These are phyloP conservation scores for Acanthosepion esculentum DNA, from an alignment of 2,888 invertebrate species.

Conservation along the genomic window DNA sequence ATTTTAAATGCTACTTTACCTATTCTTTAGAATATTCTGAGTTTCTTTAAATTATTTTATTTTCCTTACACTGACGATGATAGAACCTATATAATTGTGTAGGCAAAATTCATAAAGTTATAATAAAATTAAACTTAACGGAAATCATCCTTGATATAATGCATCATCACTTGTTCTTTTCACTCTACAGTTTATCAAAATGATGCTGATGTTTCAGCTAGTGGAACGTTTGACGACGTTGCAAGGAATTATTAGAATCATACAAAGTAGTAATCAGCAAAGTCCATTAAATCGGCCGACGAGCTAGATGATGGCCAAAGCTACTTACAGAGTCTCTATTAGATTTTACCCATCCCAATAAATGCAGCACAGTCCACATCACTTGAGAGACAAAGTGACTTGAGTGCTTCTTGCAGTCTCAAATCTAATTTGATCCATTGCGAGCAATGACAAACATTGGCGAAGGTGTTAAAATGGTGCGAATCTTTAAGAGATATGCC, in stretches of 20 bases:
- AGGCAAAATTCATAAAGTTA: too few species aligned
- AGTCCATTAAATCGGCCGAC: not conserved
- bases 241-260: not conserved
- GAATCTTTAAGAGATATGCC: not conserved
- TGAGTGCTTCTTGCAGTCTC: slow-evolving; percentile 6
- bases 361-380: not conserved
- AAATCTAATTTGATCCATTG: not conserved
- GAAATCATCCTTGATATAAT: too few species aligned
- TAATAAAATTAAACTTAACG: too few species aligned
- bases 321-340: not conserved
- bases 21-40: too few species aligned
- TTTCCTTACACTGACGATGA: too few species aligned
- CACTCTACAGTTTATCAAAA: not conserved
- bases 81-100: too few species aligned
- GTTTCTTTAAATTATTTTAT: too few species aligned
- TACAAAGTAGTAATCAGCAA: not conserved
- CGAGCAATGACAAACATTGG: not conserved
- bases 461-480: not conserved
- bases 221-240: not conserved
- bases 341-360: not conserved
- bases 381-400: not conserved
- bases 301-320: not conserved
- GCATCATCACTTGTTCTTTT: not conserved
- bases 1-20: too few species aligned
- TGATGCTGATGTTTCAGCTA: not conserved